phyloP scores from a whole-genome alignment of 1,140 invertebrate species.

The Hycleus phaleratus region DNA sequence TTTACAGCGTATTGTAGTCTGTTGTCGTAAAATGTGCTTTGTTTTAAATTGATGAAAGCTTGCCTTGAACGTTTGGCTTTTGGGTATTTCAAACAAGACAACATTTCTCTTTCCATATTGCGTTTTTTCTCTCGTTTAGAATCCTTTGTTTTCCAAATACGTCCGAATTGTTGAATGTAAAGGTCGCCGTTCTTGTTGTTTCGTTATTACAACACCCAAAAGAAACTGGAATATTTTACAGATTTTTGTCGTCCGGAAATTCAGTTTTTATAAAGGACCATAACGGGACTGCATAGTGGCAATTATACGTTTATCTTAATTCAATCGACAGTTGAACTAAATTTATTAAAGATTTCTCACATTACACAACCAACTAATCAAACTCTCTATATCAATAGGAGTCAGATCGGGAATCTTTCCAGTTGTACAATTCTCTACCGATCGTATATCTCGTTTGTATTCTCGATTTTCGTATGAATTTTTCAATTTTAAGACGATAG shows the following conservation, averaged over 20 bases:
- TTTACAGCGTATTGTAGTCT: no score
- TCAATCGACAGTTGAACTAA: not conserved
- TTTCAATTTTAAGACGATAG: not conserved
- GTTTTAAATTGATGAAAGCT: no score
- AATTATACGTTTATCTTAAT: not conserved
- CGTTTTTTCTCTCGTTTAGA: not conserved
- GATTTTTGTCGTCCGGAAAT: not conserved
- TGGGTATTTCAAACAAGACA: no score
- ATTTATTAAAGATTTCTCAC: conserved; percentile 4
- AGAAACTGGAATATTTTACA: no score
- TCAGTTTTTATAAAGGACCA: not conserved
- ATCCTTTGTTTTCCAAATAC: not conserved
- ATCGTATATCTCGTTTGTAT: no score
- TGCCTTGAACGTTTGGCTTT: no score
- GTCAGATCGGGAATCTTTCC: conserved; percentile 9
- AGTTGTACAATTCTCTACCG: not conserved
- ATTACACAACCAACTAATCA: not conserved
- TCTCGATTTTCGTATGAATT: not conserved
- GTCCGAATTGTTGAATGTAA: not conserved
- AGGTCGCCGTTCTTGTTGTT: not conserved
- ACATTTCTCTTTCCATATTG: no score
- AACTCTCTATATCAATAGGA: not conserved
- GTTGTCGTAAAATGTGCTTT: no score
- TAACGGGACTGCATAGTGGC: not conserved
- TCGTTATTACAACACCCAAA: not conserved